A percentile compares a stretch with the other conserved stretches of the same genome.
phyloP scores from a whole-genome alignment of 2,797 vertebrate species.

The Kryptopterus vitreolus region DNA sequence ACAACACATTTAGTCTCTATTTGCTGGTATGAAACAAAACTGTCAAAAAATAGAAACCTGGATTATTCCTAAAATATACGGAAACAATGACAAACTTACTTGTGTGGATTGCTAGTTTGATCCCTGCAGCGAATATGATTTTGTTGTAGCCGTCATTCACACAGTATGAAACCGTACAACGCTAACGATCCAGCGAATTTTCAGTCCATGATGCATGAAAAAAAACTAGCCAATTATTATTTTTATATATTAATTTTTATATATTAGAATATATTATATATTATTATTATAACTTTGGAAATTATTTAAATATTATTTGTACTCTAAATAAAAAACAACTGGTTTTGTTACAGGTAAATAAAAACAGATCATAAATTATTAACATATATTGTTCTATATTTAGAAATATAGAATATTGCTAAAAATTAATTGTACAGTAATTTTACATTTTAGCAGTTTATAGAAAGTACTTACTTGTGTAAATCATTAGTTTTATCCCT shows the following conservation, averaged over 20 bases:
- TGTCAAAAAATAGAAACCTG: background rate
- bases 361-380: no score
- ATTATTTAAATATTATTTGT: no score
- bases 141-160: slow-evolving; percentile 32
- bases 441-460: background rate
- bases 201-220: background rate
- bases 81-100: slow-evolving; percentile 38
- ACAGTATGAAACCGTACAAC: background rate
- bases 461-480: slow-evolving; percentile 40
- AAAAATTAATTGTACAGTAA: background rate
- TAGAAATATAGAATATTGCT: background rate
- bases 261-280: no score
- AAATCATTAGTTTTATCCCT: slow-evolving; percentile 33
- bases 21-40: background rate
- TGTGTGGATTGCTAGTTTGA: slow-evolving; percentile 39
- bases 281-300: no score
- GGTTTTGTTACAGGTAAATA: no score
- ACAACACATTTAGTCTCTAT: no score
- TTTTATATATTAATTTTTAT: no score
- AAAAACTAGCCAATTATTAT: background rate
- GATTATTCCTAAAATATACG: background rate
- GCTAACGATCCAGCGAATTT: background rate
- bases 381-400: background rate
- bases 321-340: no score
- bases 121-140: slow-evolving; percentile 49